phyloP scores from a whole-genome alignment of 2,113 vertebrate genomes.

The Charadrius vociferus region DNA sequence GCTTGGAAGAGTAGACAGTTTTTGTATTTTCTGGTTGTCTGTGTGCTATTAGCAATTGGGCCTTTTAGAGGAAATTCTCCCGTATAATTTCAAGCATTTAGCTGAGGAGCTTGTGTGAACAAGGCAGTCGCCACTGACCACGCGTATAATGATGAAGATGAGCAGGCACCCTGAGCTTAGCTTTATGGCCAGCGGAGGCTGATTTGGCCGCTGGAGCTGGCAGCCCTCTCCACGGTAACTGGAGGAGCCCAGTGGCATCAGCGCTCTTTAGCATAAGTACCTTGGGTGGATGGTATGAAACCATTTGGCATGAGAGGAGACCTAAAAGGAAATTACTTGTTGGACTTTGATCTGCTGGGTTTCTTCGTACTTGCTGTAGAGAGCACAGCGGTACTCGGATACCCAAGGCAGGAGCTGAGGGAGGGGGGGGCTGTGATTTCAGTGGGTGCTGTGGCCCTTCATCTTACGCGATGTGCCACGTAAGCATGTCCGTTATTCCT shows the following conservation, averaged over 20 bases:
- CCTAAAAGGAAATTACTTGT: background rate
- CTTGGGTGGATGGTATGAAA: background rate
- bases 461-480: background rate
- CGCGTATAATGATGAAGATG: background rate
- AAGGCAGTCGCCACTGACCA: background rate
- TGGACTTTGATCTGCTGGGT: background rate
- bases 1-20: background rate
- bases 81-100: background rate
- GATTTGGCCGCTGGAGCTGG: background rate
- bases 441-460: background rate
- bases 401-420: accelerated
- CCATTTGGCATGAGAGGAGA: background rate
- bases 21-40: background rate
- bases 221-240: background rate
- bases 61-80: background rate
- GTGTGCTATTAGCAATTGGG: background rate
- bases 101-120: background rate
- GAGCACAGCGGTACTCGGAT: background rate
- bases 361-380: background rate
- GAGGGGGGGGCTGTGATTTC: background rate
- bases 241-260: background rate
- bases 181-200: background rate
- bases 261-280: background rate
- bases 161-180: background rate
- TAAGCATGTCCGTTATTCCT: background rate